phyloP scores from a whole-genome alignment of 2,113 vertebrate species.

The Megatriorchis doriae region DNA sequence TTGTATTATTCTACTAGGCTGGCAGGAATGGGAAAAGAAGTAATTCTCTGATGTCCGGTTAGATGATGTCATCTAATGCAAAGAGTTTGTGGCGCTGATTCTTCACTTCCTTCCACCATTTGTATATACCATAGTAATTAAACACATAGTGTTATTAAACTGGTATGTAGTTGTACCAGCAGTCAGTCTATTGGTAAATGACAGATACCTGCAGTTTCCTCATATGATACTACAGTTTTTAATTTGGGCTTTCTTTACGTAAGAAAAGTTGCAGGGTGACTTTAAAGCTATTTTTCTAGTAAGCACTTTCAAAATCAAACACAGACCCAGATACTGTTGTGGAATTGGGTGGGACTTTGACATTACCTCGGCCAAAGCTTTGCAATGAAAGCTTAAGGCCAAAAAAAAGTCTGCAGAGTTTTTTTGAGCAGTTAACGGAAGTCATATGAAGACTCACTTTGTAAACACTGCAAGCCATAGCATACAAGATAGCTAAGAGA shows the following conservation, averaged over 20 bases:
- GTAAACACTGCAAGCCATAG: neutral
- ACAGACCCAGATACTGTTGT: neutral
- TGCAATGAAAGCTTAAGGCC: neutral
- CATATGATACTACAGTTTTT: neutral
- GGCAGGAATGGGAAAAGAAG: neutral
- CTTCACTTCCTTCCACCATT: neutral
- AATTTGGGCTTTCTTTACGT: neutral
- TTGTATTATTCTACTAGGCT: neutral
- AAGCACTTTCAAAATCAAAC: neutral
- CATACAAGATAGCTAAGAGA: neutral
- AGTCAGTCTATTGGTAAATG: neutral
- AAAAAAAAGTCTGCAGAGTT: neutral
- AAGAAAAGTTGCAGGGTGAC: neutral
- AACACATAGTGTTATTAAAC: neutral
- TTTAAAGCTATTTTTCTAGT: neutral
- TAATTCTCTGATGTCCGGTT: neutral
- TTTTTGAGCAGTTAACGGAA: neutral
- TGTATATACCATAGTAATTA: neutral
- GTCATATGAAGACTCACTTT: neutral
- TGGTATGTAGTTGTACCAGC: neutral
- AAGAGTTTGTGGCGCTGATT: neutral
- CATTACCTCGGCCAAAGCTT: neutral
- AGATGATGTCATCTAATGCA: neutral
- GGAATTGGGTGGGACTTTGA: neutral
- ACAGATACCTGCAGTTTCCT: neutral